Evolutionary conservation across 2,888 invertebrate genomes (phyloP), one percentile per base, ranked within the genome.

Genomic region (Cephus pulcher): DNA sequence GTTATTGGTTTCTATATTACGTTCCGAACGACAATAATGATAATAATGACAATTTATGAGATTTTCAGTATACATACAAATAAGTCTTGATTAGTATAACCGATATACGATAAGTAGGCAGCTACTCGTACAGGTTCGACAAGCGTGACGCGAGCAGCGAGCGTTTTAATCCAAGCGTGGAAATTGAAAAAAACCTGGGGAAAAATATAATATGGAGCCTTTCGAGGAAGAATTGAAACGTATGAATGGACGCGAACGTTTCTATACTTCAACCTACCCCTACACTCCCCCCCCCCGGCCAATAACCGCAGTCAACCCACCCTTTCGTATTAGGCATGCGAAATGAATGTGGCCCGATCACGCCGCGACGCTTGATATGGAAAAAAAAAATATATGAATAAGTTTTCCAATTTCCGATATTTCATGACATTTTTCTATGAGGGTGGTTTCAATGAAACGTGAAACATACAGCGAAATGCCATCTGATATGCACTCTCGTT

Each of bases 371-470:
- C 78, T 78, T 79, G 83, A 82, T 89, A 90, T 90, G 89, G 88
- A 89, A 88, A 90, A 88, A 88, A 88, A 37, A 37, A 35, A 35
- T 35, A 88, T 90, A 89, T 90, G 90, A 90, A 90, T 90, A 90
- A 90, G 90, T 90, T 90, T 90, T 90, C 90, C 90, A 90, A 90
- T 90, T 90, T 90, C 90, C 90, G 90, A 89, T 89, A 88, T 88
- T 89, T 86, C 89, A 86, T 90, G 90, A 90, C 90, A 90, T 90
- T 90, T 90, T 90, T 90, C 90, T 88, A 88, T 87, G 86, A 89
- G 89, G 88, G 88, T 89, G 85, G 86, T 90, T 81, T 89, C 88
- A 90, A 89, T 90, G 88, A 89, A 88, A 89, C 86, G 87, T 88
- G 89, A 87, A 86, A 87, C 89, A 88, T 89, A 89, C 90, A 88